Evolutionary conservation across 1,140 invertebrate genomes (phyloP), one percentile per base, ranked within the genome.

Genomic region (Halyomorpha halys): DNA sequence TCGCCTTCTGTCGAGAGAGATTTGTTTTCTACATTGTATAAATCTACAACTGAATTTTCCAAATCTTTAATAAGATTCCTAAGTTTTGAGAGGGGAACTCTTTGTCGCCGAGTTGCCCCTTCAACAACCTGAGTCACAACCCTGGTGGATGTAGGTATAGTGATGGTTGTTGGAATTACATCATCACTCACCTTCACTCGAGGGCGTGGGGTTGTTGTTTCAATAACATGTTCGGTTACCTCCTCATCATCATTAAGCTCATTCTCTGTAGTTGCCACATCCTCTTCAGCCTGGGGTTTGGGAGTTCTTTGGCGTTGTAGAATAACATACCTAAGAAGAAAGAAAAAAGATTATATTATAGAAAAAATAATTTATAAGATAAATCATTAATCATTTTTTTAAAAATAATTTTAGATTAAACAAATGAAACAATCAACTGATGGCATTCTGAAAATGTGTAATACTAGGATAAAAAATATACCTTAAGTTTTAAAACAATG

Each of bases 261-360:
- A 70, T 73, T 70, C 66, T 70, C 66, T 39, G 63, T 64, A 23
- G 64, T 64, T 15, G 19, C 47, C 39, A 64, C 49, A 60, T 72
- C 70, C 53, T 71, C 70, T 63, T 72, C 71, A 27, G 68, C 65
- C 23, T 69, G 69, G 56, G 14, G 53, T 27, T 27, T 56, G 4
- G 53, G 19, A 23, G 70, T 70, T 25, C 71, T 63, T 39, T 70
- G 68, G 63, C 73, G 65, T 47, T 68, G 66, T n/a, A 74, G 66
- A 54, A 71, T 72, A n/a, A 73, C 68, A 68, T 73, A 73, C 65
- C 71, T 70, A 51, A 66, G 47, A 19, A 66, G 49, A 25, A 66
- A 21, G 0, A 62, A 59, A 59, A 59, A 6, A n/a, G 11, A 39
- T 39, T 39, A 39, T 39, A 13, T 39, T 39, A 39, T 39, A 39